Base-by-base conservation (phyloP, 1,140 invertebrate species). In the Zaprionus gabonicus region DNA sequence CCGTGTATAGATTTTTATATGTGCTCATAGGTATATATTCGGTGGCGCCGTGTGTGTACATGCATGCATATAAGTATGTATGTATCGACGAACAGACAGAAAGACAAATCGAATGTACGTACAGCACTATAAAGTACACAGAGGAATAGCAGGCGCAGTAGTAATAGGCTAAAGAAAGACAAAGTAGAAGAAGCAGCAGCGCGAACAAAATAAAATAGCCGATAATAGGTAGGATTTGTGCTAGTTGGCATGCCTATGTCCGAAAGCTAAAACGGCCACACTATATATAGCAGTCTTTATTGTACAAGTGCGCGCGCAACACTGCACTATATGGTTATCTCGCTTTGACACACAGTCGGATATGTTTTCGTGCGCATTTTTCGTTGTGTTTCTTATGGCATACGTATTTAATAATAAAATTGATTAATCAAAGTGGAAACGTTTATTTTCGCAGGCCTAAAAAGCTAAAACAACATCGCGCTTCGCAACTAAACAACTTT, bases 351-450 rank as follows among this genome's bases (percentile, higher is more conserved):
- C 63, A 84, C 49, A 38, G 28, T 25, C 27, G 36, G 31, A 76
- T 64, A 59, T 85, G 78, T 85, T 90, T 83, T 81, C 51, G 64
- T 68, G 62, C 71, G 36, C 71, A 73, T 74, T 85, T 81, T 74
- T 63, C 71, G 44, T 77, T 90, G 69, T 76, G 46, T 69, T 90
- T 88, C 85, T 80, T 83, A 55, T 84, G 71, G 75, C 84, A 88
- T 90, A 84, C 81, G 84, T 90, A 86, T 81, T 81, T 90, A 90
- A 90, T 90, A 88, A 90, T 90, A 90, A 85, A 88, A 88, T 88
- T 88, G 81, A 88, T 88, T 88, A 88, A 88, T 88, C 85, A 81
- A 88, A 80, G 72, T 71, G 49, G 28, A 88, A 88, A 73, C 83
- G 70, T 79, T 84, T 84, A 56, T 67, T 76, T 78, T 70, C 65